These are phyloP conservation scores for Oryctolagus cuniculus DNA, from an alignment of 2,113 vertebrate species.

Conservation along the genomic window mOryCun1.1 NC_091436.1:71058001-71058500, in stretches of 20 bases:
- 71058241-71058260: neutral
- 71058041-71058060: constrained; percentile 28
- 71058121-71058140: constrained; percentile 62
- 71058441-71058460: constrained; percentile 11
- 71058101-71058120: constrained; percentile 61
- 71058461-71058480: neutral
- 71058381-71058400: constrained; percentile 11
- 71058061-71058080: constrained; percentile 23
- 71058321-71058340: neutral
- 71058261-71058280: neutral
- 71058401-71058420: constrained; percentile 48
- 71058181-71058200: constrained; percentile 63
- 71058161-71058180: constrained; percentile 47
- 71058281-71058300: constrained; percentile 47
- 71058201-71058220: constrained; percentile 14
- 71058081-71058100: constrained; percentile 54
- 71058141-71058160: constrained; percentile 66
- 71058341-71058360: constrained; percentile 50
- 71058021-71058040: neutral
- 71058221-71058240: constrained; percentile 61
- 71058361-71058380: constrained; percentile 13
- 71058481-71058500: constrained; percentile 63
- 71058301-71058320: constrained; percentile 33
- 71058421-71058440: constrained; percentile 20
- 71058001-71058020: constrained; percentile 49